phyloP scores from a whole-genome alignment of 2,888 invertebrate genomes.

The Pterostichus niger region DNA sequence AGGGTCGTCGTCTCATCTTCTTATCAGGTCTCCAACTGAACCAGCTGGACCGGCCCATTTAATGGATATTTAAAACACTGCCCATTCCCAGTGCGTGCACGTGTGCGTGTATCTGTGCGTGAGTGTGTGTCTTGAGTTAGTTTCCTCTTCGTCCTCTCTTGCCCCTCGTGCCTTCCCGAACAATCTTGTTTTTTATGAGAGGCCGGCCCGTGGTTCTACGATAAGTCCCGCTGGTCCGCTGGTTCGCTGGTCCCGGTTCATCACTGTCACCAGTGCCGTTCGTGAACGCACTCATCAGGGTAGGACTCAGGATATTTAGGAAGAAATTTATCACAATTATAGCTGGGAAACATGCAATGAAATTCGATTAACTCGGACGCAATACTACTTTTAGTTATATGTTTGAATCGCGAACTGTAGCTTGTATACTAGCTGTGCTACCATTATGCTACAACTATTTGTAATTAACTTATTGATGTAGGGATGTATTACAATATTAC shows the following conservation, averaged over 20 bases:
- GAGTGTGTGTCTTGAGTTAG: slow-evolving; percentile 10
- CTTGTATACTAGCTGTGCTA: too few relatives aligned
- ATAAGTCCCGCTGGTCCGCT: not conserved
- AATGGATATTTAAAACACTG: slow-evolving; percentile 54
- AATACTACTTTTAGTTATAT: too few relatives aligned
- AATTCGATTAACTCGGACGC: too few relatives aligned
- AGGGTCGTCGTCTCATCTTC: not conserved
- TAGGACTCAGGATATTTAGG: not conserved
- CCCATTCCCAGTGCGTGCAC: not conserved
- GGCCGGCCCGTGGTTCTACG: slow-evolving; percentile 10
- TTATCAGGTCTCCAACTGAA: not conserved
- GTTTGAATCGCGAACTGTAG: too few relatives aligned
- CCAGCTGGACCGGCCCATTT: slow-evolving; percentile 41
- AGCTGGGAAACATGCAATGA: too few relatives aligned
- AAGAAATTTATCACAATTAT: not conserved
- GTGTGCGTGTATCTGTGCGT: slow-evolving; percentile 14
- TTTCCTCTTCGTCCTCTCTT: not conserved
- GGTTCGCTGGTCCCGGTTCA: not conserved
- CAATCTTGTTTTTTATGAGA: slow-evolving; percentile 46
- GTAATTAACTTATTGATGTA: too few relatives aligned
- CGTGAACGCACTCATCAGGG: not conserved
- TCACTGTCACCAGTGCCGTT: not conserved
- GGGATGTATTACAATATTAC: too few relatives aligned
- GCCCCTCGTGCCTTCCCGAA: not conserved
- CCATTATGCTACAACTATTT: too few relatives aligned